phyloP scores from a whole-genome alignment of 2,888 invertebrate genomes.

The Geophilus truncorum region DNA sequence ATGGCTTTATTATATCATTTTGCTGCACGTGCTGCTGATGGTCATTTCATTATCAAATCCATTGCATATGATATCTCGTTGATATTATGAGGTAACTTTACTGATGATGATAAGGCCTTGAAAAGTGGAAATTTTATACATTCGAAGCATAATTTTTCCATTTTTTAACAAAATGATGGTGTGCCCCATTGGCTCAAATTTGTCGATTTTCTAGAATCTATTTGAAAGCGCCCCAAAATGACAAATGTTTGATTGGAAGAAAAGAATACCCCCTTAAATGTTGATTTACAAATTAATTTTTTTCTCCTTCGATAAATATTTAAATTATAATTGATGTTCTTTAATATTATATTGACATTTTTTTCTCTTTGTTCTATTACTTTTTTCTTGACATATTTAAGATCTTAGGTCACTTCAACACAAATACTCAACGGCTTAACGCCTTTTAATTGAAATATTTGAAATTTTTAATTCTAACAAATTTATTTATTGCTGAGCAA shows the following conservation, averaged over 20 bases:
- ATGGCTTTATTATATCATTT: not conserved
- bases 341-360: not conserved
- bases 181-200: constrained; percentile 10
- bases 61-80: not conserved
- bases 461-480: not conserved
- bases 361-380: not conserved
- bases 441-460: not conserved
- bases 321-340: no score
- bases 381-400: not conserved
- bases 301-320: not conserved
- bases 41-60: not conserved
- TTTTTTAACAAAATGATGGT: not conserved
- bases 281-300: not conserved
- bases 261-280: not conserved
- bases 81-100: not conserved
- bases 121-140: not conserved
- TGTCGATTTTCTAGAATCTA: not conserved
- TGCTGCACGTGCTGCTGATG: not conserved
- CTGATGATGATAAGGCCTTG: not conserved
- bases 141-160: not conserved
- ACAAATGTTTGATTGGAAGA: not conserved
- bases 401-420: constrained; percentile 3
- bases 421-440: not conserved
- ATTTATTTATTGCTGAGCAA: not conserved
- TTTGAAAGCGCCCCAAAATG: not conserved